A percentile compares a stretch with the other conserved stretches of the same genome.
Evolutionary conservation across 2,888 invertebrate genomes (phyloP).

Genomic region (Apodemia mormo): DNA sequence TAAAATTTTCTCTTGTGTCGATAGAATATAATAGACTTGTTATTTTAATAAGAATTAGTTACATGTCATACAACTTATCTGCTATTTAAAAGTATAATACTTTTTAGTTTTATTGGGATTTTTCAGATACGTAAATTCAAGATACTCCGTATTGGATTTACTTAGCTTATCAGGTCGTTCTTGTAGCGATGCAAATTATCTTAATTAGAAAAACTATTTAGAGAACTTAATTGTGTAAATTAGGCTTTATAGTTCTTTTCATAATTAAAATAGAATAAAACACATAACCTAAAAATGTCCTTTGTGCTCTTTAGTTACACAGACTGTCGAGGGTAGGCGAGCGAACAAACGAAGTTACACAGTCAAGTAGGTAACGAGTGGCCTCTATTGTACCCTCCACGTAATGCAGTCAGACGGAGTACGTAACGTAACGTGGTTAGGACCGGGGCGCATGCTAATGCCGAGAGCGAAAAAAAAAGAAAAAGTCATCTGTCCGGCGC

Average conservation of each 20-base stretch:
- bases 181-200: no score
- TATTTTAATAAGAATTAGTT: no score
- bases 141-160: no score
- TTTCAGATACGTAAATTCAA: no score
- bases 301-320: conserved; percentile 41
- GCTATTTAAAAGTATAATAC: no score
- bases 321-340: conserved; percentile 47
- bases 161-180: no score
- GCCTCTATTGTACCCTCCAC: conserved; percentile 60
- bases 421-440: conserved; percentile 63
- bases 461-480: conserved; percentile 43
- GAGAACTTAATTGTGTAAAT: background rate
- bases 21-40: no score
- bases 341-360: conserved; percentile 77
- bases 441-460: conserved; percentile 70
- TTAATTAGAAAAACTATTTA: no score
- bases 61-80: no score
- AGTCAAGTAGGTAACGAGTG: conserved; percentile 80
- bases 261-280: background rate
- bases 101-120: no score
- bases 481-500: conserved; percentile 42
- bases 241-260: no score
- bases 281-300: conserved; percentile 37
- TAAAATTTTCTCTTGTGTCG: no score
- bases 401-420: conserved; percentile 49